phyloP scores from a whole-genome alignment of 35 echinoderm and acorn worm genomes.

The Antedon bifida region DNA sequence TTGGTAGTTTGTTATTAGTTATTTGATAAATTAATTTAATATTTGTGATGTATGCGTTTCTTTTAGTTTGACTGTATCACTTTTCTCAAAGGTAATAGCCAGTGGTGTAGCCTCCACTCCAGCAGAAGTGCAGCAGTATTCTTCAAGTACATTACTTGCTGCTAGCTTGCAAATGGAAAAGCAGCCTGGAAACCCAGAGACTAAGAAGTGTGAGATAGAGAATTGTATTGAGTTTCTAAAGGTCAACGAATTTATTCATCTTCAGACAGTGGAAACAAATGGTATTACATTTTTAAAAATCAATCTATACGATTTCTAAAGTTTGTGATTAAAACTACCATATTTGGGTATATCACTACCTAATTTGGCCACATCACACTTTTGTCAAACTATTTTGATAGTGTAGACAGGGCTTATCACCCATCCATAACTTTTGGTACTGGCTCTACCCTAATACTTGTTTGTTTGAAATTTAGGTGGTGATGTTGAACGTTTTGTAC shows the following conservation, averaged over 20 bases:
- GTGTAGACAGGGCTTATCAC: too few species aligned
- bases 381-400: too few species aligned
- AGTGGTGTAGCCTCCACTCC: constrained; percentile 86
- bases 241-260: constrained; percentile 75
- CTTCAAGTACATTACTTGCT: constrained; percentile 74
- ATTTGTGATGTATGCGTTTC: background rate
- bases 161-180: constrained; percentile 37
- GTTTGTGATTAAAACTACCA: too few species aligned
- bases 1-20: too few species aligned
- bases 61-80: background rate
- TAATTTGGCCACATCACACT: too few species aligned
- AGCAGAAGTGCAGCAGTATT: constrained; percentile 48
- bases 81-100: constrained; percentile 52
- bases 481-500: constrained; percentile 22
- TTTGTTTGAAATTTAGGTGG: background rate
- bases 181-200: background rate
- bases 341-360: too few species aligned
- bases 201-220: constrained; percentile 33
- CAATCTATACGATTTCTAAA: background rate
- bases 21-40: too few species aligned
- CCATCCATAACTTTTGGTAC: background rate
- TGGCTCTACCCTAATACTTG: too few species aligned
- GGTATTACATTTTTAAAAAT: constrained; percentile 2
- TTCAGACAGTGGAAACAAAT: constrained; percentile 34
- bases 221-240: constrained; percentile 64